Base-by-base conservation (phyloP, 64 coral and sea anemone species). In the Pocillopora damicornis region DNA sequence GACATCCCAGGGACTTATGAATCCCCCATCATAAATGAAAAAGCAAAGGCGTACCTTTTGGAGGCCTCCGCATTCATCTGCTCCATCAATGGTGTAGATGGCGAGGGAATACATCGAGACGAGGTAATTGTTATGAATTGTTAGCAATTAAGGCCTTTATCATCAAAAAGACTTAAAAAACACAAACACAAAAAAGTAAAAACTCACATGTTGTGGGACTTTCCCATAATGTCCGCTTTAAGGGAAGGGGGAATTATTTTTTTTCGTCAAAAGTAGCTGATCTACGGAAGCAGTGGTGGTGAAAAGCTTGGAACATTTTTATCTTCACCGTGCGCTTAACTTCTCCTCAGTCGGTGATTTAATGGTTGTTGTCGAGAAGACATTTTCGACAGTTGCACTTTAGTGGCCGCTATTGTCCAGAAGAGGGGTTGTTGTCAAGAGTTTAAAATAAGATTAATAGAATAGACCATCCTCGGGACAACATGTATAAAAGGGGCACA, bases 61-160 rank as follows among this genome's bases (percentile, higher is more conserved):
- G 37, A 85, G 18, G 81, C 81, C 16, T 85, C 69, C 37, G 81
- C 81, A 45, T 85, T 85, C 30, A 85, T 85, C 15, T 85, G 69
- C 60, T 15, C 36, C 18, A 85, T 85, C 67, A 72, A 85, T 63
- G 38, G 62, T 37, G 35, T 18, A 30, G 37, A 67, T 10, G 81
- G 62, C 26, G 81, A 63, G 16, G 81, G 81, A 72, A 35, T 85
- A 38, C 81, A 85, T 22, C 15, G 37, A 5, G 62, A 66, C 22
- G 34, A 37, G 36, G 63, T 68, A 51, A n/a, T 42, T 61, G 23
- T 4, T 38, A 9, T 8, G 3, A 3, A 36, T 9, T 58, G 0
- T 16, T 13, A 36, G 51, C 17, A 16, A 62, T 63, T n/a, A 68
- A 26, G 1, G 11, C 56, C 10, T 51, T 4, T 51, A 51, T 4